Evolutionary conservation across 2,888 invertebrate species (phyloP).

Genomic region (Andrena flavipes): DNA sequence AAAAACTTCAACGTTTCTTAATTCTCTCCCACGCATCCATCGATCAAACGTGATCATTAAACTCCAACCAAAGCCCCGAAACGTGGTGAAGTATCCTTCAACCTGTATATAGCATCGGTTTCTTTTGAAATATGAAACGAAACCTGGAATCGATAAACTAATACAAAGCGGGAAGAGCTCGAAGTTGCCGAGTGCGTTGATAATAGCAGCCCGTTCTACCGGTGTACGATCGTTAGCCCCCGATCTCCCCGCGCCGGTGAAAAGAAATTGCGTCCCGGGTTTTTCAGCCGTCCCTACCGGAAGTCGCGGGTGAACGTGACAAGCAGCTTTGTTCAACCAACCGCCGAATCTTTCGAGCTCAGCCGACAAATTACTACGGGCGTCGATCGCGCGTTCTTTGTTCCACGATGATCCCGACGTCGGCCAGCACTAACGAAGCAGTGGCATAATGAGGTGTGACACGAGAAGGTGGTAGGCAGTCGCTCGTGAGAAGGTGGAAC

Average conservation of each 20-base stretch:
- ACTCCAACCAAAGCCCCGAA: background rate
- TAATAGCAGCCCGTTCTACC: constrained; percentile 2
- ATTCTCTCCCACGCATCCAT: background rate
- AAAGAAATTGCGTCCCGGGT: background rate
- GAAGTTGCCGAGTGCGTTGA: background rate
- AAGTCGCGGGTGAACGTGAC: constrained; percentile 19
- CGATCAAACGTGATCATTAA: background rate
- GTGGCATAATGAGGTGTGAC: constrained; percentile 80
- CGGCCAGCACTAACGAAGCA: constrained; percentile 77
- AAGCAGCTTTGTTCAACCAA: constrained; percentile 53
- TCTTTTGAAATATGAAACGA: too few relatives aligned
- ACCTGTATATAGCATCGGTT: too few relatives aligned
- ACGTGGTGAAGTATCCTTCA: background rate
- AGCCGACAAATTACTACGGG: constrained; percentile 51
- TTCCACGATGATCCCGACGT: constrained; percentile 62
- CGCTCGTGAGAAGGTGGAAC: constrained; percentile 41
- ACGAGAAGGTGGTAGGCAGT: constrained; percentile 75
- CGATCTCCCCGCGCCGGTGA: background rate
- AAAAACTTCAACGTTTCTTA: background rate
- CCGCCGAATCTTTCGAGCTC: constrained; percentile 57
- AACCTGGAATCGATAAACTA: too few relatives aligned
- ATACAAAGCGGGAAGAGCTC: too few relatives aligned
- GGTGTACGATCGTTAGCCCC: background rate
- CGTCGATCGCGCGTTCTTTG: constrained; percentile 66
- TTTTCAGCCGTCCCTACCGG: background rate